These are phyloP conservation scores for Beris morrisii DNA, from an alignment of 2,888 invertebrate genomes.

Conservation along the genomic window DNA sequence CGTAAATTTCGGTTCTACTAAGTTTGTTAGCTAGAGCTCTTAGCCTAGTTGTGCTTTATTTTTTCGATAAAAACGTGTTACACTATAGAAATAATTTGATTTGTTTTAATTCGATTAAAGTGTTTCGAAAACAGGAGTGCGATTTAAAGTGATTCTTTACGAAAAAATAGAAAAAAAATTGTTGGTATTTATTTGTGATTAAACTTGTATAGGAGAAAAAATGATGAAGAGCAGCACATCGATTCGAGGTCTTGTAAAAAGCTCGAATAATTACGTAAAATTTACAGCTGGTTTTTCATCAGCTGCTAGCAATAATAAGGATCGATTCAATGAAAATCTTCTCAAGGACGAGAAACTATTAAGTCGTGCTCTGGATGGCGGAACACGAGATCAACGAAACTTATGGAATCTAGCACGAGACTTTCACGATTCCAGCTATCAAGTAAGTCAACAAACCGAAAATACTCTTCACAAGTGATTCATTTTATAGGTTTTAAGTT, in stretches of 20 bases:
- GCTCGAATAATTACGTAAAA: conserved; percentile 20
- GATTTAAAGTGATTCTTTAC: background rate
- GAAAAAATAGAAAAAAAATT: conserved; percentile 6
- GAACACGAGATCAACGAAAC: conserved; percentile 20
- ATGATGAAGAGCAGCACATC: conserved; percentile 22
- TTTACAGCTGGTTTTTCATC: conserved; percentile 17
- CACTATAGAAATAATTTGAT: too few species aligned
- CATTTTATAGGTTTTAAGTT: too few species aligned
- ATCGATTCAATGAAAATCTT: conserved; percentile 15
- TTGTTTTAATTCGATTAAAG: conserved; percentile 1
- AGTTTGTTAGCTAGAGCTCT: conserved; percentile 1
- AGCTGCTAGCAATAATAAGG: conserved; percentile 7
- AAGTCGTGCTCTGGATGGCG: conserved; percentile 20
- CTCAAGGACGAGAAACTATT: conserved; percentile 23
- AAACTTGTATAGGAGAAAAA: background rate
- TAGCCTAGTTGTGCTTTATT: conserved; percentile 5
- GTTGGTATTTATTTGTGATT: background rate
- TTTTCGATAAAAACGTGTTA: too few species aligned
- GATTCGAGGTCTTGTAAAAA: conserved; percentile 15
- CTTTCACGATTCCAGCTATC: conserved; percentile 21
- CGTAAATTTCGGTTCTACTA: conserved; percentile 11
- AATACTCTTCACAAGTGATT: background rate
- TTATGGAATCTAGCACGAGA: conserved; percentile 17
- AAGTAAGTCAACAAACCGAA: conserved; percentile 2
- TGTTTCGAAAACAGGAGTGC: conserved; percentile 13